Conservation (phyloP, 2,113 vertebrate species). For the Oenanthe melanoleuca region DNA sequence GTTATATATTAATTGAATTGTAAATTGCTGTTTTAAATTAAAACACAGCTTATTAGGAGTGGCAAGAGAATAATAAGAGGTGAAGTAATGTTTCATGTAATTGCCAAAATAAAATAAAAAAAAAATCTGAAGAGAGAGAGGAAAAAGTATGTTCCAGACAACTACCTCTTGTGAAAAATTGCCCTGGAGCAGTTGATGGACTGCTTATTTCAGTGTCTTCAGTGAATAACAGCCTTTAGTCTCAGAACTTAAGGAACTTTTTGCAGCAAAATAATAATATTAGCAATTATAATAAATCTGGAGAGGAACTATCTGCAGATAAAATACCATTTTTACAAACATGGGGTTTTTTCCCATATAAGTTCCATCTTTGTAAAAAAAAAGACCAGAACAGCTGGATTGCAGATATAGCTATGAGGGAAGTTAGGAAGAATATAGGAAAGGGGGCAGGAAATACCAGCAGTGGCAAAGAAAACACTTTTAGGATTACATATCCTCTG, state of each 20-base stretch:
- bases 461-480: background rate
- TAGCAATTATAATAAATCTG: background rate
- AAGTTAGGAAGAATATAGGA: background rate
- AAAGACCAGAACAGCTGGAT: background rate
- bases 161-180: background rate
- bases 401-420: background rate
- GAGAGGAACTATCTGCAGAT: background rate
- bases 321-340: background rate
- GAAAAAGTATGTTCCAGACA: background rate
- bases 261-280: background rate
- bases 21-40: constrained; percentile 80
- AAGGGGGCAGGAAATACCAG: background rate
- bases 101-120: constrained; percentile 68
- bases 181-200: background rate
- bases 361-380: background rate
- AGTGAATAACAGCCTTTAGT: background rate
- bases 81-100: constrained; percentile 67
- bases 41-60: constrained; percentile 71
- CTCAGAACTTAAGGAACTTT: background rate
- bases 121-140: constrained; percentile 28
- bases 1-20: constrained; percentile 75
- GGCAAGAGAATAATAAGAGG: constrained; percentile 59
- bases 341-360: background rate
- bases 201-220: background rate
- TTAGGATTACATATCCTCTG: background rate